A percentile compares a stretch with the other conserved stretches of the same genome.
phyloP scores from a whole-genome alignment of 1,140 invertebrate genomes.

The Drosophila mauritiana region DNA sequence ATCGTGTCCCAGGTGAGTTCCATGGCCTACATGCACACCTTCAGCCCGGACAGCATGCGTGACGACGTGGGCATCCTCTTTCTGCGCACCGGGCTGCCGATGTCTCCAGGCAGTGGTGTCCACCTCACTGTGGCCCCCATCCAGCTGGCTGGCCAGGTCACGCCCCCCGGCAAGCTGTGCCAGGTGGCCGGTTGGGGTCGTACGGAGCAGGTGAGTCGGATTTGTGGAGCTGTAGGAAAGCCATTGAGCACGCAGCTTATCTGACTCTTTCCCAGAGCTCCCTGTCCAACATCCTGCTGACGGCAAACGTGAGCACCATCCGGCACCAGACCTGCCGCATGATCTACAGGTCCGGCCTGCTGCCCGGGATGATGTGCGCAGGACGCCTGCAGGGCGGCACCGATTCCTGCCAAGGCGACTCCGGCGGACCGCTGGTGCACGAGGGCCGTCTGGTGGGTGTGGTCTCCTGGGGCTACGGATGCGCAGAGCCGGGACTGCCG shows the following conservation, averaged over 20 bases:
- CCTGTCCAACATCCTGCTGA: conserved; percentile 59
- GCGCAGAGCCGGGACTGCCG: conserved; percentile 87
- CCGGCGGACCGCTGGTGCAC: conserved; percentile 87
- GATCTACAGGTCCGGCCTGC: conserved; percentile 58
- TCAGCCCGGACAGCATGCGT: conserved; percentile 75
- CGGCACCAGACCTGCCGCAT: conserved; percentile 48
- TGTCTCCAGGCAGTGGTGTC: conserved; percentile 16
- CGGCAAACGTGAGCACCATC: conserved; percentile 71
- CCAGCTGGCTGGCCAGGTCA: conserved; percentile 38
- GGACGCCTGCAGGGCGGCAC: conserved; percentile 70
- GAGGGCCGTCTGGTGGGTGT: conserved; percentile 87
- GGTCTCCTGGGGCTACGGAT: conserved; percentile 90
- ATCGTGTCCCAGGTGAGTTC: conserved; percentile 72
- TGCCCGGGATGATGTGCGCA: conserved; percentile 76
- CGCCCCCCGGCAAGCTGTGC: conserved; percentile 51
- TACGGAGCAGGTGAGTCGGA: conserved; percentile 59
- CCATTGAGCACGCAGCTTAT: background rate
- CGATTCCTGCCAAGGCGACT: conserved; percentile 85
- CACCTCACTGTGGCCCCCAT: conserved; percentile 64
- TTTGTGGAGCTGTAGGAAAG: background rate
- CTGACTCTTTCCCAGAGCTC: conserved; percentile 27
- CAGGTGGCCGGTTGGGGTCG: conserved; percentile 80
- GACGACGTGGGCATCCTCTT: conserved; percentile 80
- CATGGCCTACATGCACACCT: conserved; percentile 81
- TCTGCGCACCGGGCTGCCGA: conserved; percentile 28